A percentile compares a stretch with the other conserved stretches of the same genome.
Evolutionary conservation across 2,888 invertebrate genomes (phyloP).

Genomic region (Latrodectus elegans): DNA sequence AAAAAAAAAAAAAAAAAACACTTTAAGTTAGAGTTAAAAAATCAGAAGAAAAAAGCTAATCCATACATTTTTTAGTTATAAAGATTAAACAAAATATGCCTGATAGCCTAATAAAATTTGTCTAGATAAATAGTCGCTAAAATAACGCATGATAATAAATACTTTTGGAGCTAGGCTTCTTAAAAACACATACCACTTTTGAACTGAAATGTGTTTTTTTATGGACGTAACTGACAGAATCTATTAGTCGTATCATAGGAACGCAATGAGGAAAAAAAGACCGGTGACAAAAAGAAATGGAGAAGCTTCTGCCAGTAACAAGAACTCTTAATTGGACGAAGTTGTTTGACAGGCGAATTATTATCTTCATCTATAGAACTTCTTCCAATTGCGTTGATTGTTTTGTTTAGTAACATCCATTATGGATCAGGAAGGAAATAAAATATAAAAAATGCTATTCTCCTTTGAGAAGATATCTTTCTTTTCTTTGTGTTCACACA

Average conservation of each 20-base stretch:
- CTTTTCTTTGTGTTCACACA: too few relatives aligned
- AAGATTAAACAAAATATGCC: too few relatives aligned
- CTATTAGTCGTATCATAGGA: slow-evolving; percentile 25
- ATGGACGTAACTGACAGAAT: slow-evolving; percentile 11
- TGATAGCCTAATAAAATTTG: too few relatives aligned
- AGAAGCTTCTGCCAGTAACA: slow-evolving; percentile 29
- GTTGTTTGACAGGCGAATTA: slow-evolving; percentile 28
- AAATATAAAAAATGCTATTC: too few relatives aligned
- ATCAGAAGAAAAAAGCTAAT: too few relatives aligned
- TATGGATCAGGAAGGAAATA: background rate
- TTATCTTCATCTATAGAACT: slow-evolving; percentile 9
- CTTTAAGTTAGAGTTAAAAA: too few relatives aligned
- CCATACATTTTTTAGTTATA: too few relatives aligned
- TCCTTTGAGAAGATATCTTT: too few relatives aligned
- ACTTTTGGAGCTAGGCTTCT: background rate
- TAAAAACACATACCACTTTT: background rate
- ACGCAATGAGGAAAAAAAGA: background rate
- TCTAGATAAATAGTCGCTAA: too few relatives aligned
- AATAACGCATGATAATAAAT: too few relatives aligned
- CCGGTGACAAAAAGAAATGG: slow-evolving; percentile 25
- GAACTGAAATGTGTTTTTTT: background rate
- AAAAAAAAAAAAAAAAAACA: too few relatives aligned
- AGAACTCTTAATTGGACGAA: slow-evolving; percentile 27
- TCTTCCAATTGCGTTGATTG: background rate
- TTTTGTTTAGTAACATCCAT: background rate